These are phyloP conservation scores for Rafetus swinhoei DNA, from an alignment of 2,113 vertebrate species.

Conservation along the genomic window DNA sequence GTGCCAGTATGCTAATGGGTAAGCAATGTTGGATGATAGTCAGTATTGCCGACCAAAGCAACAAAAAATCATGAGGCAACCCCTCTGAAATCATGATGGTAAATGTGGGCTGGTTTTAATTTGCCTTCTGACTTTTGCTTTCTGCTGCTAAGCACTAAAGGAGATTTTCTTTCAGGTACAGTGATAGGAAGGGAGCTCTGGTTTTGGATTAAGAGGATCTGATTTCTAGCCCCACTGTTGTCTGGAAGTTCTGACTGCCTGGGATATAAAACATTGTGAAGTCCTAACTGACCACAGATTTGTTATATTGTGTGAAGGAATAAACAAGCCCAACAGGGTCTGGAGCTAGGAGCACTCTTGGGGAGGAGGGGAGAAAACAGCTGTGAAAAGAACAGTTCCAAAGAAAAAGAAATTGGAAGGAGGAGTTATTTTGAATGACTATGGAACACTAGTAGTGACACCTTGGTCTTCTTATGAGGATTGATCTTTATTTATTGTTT, in stretches of 20 bases:
- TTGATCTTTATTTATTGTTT: constrained; percentile 28
- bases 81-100: background rate
- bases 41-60: background rate
- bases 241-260: background rate
- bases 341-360: background rate
- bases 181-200: background rate
- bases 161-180: background rate
- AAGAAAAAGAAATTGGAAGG: background rate
- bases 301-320: background rate
- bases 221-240: background rate
- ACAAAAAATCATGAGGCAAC: constrained; percentile 18
- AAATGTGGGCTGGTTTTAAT: constrained; percentile 21
- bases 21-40: background rate
- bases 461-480: background rate
- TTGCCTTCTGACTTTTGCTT: constrained; percentile 35
- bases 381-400: background rate
- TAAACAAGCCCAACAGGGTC: background rate
- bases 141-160: background rate
- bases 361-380: background rate
- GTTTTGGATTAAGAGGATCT: background rate
- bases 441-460: background rate
- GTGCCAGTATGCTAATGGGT: background rate
- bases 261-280: background rate
- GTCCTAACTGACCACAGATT: background rate
- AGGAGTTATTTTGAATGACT: background rate